phyloP scores from a whole-genome alignment of 1,140 invertebrate species.

The Heliconius nattereri region DNA sequence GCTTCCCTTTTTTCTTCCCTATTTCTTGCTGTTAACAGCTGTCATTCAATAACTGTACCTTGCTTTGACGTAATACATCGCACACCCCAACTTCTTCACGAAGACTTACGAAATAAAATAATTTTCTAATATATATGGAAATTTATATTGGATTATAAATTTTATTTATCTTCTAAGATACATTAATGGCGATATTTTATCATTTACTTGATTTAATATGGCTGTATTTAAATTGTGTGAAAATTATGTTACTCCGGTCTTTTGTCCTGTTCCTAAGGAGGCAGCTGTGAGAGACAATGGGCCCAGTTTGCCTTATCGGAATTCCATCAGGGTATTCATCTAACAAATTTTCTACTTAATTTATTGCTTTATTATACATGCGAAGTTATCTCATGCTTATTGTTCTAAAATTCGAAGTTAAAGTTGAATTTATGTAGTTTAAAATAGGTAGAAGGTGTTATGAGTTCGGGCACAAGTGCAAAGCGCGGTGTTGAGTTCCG shows the following conservation, averaged over 20 bases:
- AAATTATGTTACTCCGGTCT: constrained; percentile 2
- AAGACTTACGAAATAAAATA: neutral
- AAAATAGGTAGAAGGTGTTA: neutral
- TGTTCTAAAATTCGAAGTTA: neutral
- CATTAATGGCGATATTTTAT: neutral
- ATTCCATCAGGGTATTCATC: constrained; percentile 11
- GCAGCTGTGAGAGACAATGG: constrained; percentile 14
- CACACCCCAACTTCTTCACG: neutral
- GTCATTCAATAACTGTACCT: too few species aligned
- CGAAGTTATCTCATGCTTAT: neutral
- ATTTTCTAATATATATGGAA: neutral
- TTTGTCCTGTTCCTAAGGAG: neutral
- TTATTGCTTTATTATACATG: constrained; percentile 9
- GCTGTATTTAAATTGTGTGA: neutral
- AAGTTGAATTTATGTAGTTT: neutral
- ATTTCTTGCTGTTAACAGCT: too few species aligned
- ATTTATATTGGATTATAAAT: too few species aligned
- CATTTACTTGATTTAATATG: neutral
- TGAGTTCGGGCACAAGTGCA: too few species aligned
- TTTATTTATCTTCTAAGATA: neutral
- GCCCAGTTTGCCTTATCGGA: constrained; percentile 12
- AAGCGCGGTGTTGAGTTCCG: too few species aligned
- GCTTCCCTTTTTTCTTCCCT: too few species aligned
- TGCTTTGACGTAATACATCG: neutral
- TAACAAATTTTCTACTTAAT: constrained; percentile 19